Conservation (phyloP, 2,797 vertebrate genomes). For the Mormyrops boulengeri region DNA sequence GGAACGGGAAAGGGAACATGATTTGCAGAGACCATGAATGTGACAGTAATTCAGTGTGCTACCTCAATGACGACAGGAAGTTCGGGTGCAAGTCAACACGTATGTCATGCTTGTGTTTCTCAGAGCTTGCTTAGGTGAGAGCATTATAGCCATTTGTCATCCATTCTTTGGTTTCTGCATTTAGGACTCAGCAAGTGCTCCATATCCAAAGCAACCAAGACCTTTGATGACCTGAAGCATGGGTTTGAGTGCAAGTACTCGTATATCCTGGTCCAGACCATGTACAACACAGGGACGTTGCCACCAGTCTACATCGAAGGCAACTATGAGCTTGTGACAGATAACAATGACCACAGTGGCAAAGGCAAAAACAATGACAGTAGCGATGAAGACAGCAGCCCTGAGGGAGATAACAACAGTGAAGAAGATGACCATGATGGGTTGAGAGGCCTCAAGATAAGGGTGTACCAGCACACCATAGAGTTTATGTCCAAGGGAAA, state of each 20-base stretch:
- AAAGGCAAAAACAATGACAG: background rate
- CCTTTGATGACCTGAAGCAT: conserved; percentile 66
- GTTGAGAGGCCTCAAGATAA: conserved; percentile 59
- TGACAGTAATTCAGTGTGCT: conserved; percentile 51
- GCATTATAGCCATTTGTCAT: background rate
- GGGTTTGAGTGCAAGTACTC: conserved; percentile 62
- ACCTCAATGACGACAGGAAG: conserved; percentile 52
- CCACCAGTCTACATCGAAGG: conserved; percentile 62
- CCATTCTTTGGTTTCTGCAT: background rate
- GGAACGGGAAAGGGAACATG: conserved; percentile 42
- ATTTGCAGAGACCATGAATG: conserved; percentile 55
- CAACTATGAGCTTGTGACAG: conserved; percentile 41
- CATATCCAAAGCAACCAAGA: conserved; percentile 59
- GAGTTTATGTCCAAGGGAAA: conserved; percentile 51
- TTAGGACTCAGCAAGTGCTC: conserved; percentile 57
- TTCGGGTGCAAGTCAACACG: conserved; percentile 61
- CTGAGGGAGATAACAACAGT: background rate
- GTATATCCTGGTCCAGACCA: conserved; percentile 61
- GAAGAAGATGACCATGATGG: conserved; percentile 28
- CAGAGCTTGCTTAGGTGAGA: background rate
- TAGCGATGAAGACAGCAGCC: background rate
- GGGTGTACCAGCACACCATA: conserved; percentile 70
- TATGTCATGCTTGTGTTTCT: conserved; percentile 23
- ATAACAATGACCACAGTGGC: background rate
- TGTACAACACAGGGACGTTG: conserved; percentile 50